Evolutionary conservation across 2,888 invertebrate species (phyloP).

Genomic region (Ametastegia equiseti): DNA sequence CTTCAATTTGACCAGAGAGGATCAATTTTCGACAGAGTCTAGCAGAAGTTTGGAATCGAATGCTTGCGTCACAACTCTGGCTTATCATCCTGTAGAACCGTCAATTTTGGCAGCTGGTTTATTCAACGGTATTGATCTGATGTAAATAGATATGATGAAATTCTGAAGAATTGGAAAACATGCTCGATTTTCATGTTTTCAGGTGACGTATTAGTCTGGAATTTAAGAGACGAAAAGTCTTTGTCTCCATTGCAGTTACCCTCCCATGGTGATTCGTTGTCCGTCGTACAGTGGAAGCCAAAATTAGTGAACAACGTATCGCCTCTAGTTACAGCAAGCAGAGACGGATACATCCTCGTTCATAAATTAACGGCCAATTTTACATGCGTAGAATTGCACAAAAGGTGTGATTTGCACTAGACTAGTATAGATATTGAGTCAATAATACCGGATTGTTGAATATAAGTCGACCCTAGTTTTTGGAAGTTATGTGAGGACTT

Average conservation of each 20-base stretch:
- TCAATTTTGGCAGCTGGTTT: slow-evolving; percentile 76
- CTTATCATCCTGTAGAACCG: slow-evolving; percentile 77
- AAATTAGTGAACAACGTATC: slow-evolving; percentile 65
- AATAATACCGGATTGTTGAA: too few species aligned
- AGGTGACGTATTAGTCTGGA: slow-evolving; percentile 73
- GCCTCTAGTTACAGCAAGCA: slow-evolving; percentile 66
- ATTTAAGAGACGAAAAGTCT: slow-evolving; percentile 67
- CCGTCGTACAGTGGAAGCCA: slow-evolving; percentile 68
- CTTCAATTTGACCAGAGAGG: slow-evolving; percentile 66
- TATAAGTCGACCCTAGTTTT: too few species aligned
- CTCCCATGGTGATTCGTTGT: slow-evolving; percentile 68
- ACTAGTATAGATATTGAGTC: too few species aligned
- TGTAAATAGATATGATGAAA: slow-evolving; percentile 19
- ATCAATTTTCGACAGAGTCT: slow-evolving; percentile 61
- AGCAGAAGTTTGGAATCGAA: slow-evolving; percentile 67
- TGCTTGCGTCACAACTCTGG: slow-evolving; percentile 75
- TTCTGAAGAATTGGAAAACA: slow-evolving; percentile 13
- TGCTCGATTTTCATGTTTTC: slow-evolving; percentile 27
- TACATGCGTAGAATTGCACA: slow-evolving; percentile 62
- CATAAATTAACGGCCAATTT: slow-evolving; percentile 68
- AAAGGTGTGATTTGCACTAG: too few species aligned
- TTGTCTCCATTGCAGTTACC: slow-evolving; percentile 65
- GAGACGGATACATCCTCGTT: slow-evolving; percentile 69
- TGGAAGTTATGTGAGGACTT: too few species aligned
- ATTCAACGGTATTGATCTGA: slow-evolving; percentile 65